These are phyloP conservation scores for Holothuria glaberrima DNA, from an alignment of 35 echinoderm and acorn worm species.

Conservation along the genomic window DNA sequence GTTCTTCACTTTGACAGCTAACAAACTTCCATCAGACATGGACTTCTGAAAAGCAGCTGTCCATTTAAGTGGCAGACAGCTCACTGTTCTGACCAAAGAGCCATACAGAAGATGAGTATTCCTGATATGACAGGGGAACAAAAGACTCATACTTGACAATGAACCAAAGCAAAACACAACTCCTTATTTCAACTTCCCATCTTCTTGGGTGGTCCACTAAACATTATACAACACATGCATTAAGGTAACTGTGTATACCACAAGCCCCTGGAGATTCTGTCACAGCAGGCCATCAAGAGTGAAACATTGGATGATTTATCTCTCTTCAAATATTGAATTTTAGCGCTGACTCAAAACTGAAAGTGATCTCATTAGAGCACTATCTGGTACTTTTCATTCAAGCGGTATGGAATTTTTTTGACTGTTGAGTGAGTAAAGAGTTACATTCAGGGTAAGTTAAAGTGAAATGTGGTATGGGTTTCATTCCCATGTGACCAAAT, in stretches of 20 bases:
- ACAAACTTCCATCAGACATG: too few relatives aligned
- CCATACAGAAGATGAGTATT: too few relatives aligned
- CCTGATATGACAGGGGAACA: too few relatives aligned
- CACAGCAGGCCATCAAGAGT: constrained; percentile 35
- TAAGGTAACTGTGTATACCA: constrained; percentile 29
- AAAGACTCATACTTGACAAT: too few relatives aligned
- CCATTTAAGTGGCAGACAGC: too few relatives aligned
- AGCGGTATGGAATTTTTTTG: constrained; percentile 9
- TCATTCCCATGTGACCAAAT: too few relatives aligned
- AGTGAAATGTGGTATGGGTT: too few relatives aligned
- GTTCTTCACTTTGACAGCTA: too few relatives aligned
- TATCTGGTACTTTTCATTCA: constrained; percentile 17
- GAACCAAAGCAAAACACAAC: constrained; percentile 3
- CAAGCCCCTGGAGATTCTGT: not conserved
- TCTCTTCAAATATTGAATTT: constrained; percentile 46
- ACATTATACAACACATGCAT: constrained; percentile 47
- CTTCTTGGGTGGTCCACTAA: constrained; percentile 36
- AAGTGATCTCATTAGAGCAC: constrained; percentile 43
- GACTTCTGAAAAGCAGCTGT: too few relatives aligned
- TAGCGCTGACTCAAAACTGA: not conserved
- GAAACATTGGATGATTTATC: constrained; percentile 52
- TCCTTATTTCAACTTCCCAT: not conserved
- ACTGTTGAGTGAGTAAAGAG: constrained; percentile 23
- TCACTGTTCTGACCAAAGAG: too few relatives aligned
- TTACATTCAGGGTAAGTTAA: too few relatives aligned